Conservation (phyloP, 2,888 invertebrate species). For the Octonoba sinensis region DNA sequence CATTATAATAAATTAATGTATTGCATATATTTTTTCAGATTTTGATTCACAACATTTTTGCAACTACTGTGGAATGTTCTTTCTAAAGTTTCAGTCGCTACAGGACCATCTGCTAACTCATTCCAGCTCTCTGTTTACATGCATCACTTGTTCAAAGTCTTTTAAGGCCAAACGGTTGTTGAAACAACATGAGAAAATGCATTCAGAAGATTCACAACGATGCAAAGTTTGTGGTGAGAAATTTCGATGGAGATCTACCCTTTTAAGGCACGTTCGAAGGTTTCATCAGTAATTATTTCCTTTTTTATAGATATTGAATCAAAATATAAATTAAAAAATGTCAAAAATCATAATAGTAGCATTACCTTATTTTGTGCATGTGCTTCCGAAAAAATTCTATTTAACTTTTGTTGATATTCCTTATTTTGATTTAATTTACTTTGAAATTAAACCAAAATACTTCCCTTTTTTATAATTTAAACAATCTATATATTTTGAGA, state of each 20-base stretch:
- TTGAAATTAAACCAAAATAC: no score
- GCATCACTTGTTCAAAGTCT: conserved; percentile 11
- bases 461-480: no score
- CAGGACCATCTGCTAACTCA: conserved; percentile 11
- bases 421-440: no score
- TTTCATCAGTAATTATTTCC: conserved; percentile 14
- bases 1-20: no score
- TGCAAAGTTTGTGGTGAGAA: conserved; percentile 16
- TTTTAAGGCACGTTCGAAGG: conserved; percentile 11
- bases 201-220: conserved; percentile 13
- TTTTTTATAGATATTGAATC: neutral
- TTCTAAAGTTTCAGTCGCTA: neutral
- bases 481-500: no score
- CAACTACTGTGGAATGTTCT: conserved; percentile 7
- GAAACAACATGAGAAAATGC: conserved; percentile 20
- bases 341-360: no score
- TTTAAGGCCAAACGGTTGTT: conserved; percentile 16
- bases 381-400: no score
- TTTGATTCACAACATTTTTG: neutral
- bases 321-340: neutral
- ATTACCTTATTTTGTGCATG: neutral
- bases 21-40: neutral
- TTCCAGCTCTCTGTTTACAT: neutral
- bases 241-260: conserved; percentile 16
- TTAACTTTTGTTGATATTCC: no score